phyloP scores from a whole-genome alignment of 2,113 vertebrate genomes.

The Pandion haliaetus region DNA sequence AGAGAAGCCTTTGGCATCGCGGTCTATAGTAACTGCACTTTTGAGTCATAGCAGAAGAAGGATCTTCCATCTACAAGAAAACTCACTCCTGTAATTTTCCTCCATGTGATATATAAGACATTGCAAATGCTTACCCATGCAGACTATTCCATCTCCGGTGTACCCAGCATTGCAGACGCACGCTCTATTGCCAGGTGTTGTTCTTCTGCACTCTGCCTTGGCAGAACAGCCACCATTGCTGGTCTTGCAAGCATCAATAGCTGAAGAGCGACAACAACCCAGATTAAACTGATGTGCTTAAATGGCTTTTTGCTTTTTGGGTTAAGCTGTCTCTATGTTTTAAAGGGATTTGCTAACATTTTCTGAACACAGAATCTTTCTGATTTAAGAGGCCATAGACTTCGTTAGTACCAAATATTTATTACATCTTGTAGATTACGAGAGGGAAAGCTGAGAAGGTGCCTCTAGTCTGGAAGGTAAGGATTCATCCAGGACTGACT shows the following conservation, averaged over 20 bases:
- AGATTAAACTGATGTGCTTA: neutral
- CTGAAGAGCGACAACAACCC: conserved; percentile 53
- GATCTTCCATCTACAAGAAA: neutral
- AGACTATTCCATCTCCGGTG: conserved; percentile 86
- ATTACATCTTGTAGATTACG: neutral
- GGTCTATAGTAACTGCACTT: neutral
- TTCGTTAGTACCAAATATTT: neutral
- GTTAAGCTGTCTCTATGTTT: neutral
- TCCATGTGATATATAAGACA: accelerated
- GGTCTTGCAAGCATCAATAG: conserved; percentile 77
- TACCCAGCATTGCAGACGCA: conserved; percentile 82
- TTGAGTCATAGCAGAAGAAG: neutral
- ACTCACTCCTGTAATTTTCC: neutral
- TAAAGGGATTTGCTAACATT: neutral
- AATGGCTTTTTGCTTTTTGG: neutral
- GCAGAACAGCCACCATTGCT: conserved; percentile 85
- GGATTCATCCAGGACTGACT: neutral
- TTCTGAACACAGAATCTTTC: neutral
- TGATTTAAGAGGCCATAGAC: neutral
- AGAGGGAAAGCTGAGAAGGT: neutral
- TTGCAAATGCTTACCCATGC: conserved; percentile 71
- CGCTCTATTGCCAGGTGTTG: conserved; percentile 77
- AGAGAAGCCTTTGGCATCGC: neutral
- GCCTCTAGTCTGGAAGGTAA: neutral
- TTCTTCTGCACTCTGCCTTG: conserved; percentile 83